These are phyloP conservation scores for Neoitamus cyanurus DNA, from an alignment of 2,888 invertebrate genomes.

Conservation along the genomic window DNA sequence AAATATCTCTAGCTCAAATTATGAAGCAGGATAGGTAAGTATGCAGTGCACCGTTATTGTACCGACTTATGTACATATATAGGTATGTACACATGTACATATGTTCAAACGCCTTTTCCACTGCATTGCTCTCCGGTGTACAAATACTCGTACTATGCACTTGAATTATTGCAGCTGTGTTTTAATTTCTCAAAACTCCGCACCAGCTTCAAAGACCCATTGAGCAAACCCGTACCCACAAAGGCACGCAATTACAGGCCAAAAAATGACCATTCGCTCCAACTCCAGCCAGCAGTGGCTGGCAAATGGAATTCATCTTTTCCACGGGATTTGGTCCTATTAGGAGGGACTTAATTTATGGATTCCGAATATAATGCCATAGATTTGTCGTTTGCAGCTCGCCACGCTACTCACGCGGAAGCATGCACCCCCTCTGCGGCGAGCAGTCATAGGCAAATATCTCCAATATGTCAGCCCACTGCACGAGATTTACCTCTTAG, in stretches of 20 bases:
- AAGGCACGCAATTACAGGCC: background rate
- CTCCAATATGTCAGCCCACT: conserved; percentile 35
- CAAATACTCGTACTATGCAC: too few species aligned
- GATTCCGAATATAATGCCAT: conserved; percentile 51
- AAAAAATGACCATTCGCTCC: background rate
- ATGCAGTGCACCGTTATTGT: too few species aligned
- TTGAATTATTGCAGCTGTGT: too few species aligned
- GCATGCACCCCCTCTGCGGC: background rate
- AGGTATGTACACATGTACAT: too few species aligned
- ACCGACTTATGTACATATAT: too few species aligned
- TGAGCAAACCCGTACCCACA: too few species aligned
- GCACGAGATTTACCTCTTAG: conserved; percentile 38
- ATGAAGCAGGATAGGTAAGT: too few species aligned
- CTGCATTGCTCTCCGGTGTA: too few species aligned
- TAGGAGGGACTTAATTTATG: conserved; percentile 49
- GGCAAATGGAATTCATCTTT: conserved; percentile 10
- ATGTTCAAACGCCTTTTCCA: too few species aligned
- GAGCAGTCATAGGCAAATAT: conserved; percentile 44
- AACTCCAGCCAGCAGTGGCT: background rate
- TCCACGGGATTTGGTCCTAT: conserved; percentile 30
- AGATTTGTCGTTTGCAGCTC: conserved; percentile 50
- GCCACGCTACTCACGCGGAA: background rate
- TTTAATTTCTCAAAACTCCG: too few species aligned
- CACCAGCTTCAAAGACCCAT: too few species aligned
- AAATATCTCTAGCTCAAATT: too few species aligned